A percentile compares a stretch with the other conserved stretches of the same genome.
Conservation (phyloP, 2,888 invertebrate species). For the Dendrolimus houi region DNA sequence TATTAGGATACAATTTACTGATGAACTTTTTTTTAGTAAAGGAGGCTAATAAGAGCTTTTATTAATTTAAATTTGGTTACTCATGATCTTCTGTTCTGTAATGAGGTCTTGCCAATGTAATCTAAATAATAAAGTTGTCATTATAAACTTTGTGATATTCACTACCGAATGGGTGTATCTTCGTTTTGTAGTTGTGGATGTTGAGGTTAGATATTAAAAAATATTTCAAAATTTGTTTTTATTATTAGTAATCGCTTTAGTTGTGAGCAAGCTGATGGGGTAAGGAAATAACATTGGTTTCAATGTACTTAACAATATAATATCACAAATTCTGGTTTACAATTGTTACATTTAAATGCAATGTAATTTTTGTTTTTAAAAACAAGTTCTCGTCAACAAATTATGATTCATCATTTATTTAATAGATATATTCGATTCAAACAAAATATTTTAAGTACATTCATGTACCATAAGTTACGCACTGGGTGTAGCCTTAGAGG, state of each 20-base stretch:
- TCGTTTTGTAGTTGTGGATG: slow-evolving; percentile 22
- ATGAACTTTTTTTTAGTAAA: too few relatives aligned
- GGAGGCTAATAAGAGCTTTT: too few relatives aligned
- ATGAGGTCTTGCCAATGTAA: too few relatives aligned
- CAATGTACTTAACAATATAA: slow-evolving; percentile 29
- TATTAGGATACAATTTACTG: too few relatives aligned
- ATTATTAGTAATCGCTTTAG: background rate
- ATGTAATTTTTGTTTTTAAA: slow-evolving; percentile 27
- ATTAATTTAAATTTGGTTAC: too few relatives aligned
- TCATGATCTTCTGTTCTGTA: too few relatives aligned
- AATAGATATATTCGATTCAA: background rate
- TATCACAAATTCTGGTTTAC: slow-evolving; percentile 48
- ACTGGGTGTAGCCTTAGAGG: background rate
- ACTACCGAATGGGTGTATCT: too few relatives aligned
- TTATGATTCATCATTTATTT: background rate
- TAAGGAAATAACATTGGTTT: background rate
- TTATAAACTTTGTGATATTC: too few relatives aligned
- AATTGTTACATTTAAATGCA: slow-evolving; percentile 50
- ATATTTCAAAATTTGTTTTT: slow-evolving; percentile 6
- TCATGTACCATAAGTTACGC: background rate
- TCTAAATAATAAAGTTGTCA: too few relatives aligned
- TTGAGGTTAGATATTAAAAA: slow-evolving; percentile 21
- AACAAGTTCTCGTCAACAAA: slow-evolving; percentile 23
- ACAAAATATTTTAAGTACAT: background rate
- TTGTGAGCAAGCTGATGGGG: background rate